Base-by-base conservation (phyloP, 2,113 vertebrate genomes). In the Clarias magur region DNA sequence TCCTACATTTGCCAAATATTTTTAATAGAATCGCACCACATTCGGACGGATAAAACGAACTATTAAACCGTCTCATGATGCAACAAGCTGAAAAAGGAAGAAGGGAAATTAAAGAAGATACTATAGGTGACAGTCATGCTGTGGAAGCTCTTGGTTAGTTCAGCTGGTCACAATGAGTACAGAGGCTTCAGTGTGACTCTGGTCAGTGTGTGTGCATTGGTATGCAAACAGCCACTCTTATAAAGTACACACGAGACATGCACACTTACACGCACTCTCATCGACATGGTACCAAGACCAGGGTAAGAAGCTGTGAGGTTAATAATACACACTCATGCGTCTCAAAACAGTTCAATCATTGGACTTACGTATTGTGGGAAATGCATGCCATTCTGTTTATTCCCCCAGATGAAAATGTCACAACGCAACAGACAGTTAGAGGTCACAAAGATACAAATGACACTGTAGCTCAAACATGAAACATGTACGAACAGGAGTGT, bases 311-410 rank as follows among this genome's bases (percentile, higher is more conserved):
- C 93, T 25, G 95, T 93, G 94, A 93, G 94, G 95, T 97, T 97
- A 97, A 96, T 95, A 95, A 82, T 87, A 75, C 78, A 80, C 92
- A 80, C 92, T 94, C 97, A 98, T 97, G 96, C 96, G 63, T 94
- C 85, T 89, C 83, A 89, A 95, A 94, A 95, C 93, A 92, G 92
- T 95, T 94, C 93, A 94, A 92, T 92, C 91, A 92, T 95, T 96
- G 57, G 70, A 98, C 97, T 98, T 97, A 97, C 96, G 95, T 97
- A 97, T 97, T 95, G 96, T 96, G 95, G 96, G 95, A 97, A 98
- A 96, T 96, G 95, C 96, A 97, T 96, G 96, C 95, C 96, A 95
- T 96, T 97, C 96, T 97, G 96, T 95, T 87, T 82, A 96, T 95
- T 93, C 79, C 89, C 88, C 91, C 94, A 94, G 93, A 94, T 93